Conservation (phyloP, 2,797 vertebrate genomes). For the Distichodus sexfasciatus region DNA sequence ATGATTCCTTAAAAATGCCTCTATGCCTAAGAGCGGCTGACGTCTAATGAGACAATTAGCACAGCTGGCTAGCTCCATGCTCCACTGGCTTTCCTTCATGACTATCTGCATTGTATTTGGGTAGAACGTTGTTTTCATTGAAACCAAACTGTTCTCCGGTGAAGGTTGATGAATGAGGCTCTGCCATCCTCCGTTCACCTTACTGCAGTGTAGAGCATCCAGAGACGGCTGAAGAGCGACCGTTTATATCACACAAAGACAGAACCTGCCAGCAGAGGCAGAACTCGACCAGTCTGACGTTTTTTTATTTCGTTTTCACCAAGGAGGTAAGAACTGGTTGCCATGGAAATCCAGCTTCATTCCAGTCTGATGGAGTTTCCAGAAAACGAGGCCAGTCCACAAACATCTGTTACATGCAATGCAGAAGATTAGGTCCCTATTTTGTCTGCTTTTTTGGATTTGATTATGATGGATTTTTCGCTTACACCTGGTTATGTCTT, state of each 20-base stretch:
- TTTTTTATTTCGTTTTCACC: no score
- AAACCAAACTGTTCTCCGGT: slow-evolving; percentile 24
- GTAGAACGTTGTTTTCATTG: neutral
- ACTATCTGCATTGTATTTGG: no score
- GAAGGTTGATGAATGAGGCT: slow-evolving; percentile 15
- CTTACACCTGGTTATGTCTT: no score
- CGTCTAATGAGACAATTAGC: no score
- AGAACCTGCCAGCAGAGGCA: slow-evolving; percentile 41
- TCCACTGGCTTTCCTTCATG: no score
- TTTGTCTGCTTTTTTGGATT: neutral
- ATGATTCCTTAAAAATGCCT: no score
- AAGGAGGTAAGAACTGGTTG: slow-evolving; percentile 57
- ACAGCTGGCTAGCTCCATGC: no score
- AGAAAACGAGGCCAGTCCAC: slow-evolving; percentile 33
- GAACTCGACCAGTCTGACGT: slow-evolving; percentile 38
- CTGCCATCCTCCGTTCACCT: neutral
- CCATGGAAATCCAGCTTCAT: slow-evolving; percentile 60
- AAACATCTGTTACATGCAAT: slow-evolving; percentile 44
- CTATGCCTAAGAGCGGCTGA: no score
- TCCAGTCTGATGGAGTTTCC: slow-evolving; percentile 36
- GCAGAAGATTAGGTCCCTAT: slow-evolving; percentile 21
- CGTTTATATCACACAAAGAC: slow-evolving; percentile 34
- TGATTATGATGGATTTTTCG: neutral
- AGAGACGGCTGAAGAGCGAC: slow-evolving; percentile 7
- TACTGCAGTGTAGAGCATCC: slow-evolving; percentile 18